A percentile compares a stretch with the other conserved stretches of the same genome.
Conservation (phyloP, 1,140 invertebrate genomes). For the Saxidomus purpurata region DNA sequence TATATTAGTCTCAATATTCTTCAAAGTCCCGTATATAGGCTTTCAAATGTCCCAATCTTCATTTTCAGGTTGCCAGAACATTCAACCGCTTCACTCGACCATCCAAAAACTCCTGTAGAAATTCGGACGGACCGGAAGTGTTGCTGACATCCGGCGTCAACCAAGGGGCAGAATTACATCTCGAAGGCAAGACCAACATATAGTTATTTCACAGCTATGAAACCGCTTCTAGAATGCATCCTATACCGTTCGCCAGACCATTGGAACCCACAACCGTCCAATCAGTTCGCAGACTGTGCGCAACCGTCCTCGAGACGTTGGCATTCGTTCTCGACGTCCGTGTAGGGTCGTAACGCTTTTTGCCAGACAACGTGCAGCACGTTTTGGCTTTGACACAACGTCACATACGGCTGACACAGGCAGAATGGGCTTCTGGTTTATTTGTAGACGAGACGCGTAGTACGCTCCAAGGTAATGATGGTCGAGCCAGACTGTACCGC, state of each 20-base stretch:
- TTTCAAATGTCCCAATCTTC: no score
- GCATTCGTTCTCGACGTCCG: slow-evolving; percentile 1
- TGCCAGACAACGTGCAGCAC: background rate
- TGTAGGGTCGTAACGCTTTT: background rate
- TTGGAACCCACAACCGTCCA: background rate
- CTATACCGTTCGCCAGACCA: background rate
- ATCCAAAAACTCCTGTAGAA: slow-evolving; percentile 6
- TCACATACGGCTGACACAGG: background rate
- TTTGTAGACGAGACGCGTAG: slow-evolving; percentile 34
- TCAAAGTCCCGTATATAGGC: no score
- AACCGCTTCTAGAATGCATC: background rate
- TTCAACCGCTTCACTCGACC: background rate
- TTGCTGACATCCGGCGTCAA: background rate
- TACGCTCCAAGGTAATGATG: background rate
- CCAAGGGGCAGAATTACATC: slow-evolving; percentile 26
- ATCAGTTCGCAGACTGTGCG: slow-evolving; percentile 23
- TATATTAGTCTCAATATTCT: no score
- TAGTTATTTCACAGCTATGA: slow-evolving; percentile 1
- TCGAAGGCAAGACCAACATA: slow-evolving; percentile 5
- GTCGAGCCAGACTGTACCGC: background rate
- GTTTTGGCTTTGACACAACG: background rate
- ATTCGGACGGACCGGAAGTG: slow-evolving; percentile 27
- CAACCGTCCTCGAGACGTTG: slow-evolving; percentile 6
- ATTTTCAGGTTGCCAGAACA: slow-evolving; percentile 20
- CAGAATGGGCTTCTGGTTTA: slow-evolving; percentile 36